phyloP scores from a whole-genome alignment of 2,888 invertebrate species.

The Drosophila subsilvestris region DNA sequence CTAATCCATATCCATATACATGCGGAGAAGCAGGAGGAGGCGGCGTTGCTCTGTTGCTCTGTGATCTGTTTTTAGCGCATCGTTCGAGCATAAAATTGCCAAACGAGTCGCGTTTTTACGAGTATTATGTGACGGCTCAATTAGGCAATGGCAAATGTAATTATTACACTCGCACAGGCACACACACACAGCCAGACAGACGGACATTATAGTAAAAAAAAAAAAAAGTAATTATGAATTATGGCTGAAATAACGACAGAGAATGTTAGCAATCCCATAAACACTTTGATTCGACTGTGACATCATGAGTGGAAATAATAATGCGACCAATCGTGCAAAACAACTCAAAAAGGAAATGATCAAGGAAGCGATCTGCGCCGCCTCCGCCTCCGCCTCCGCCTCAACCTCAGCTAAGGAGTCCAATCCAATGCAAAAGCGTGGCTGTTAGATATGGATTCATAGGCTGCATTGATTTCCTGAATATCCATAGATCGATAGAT shows the following conservation, averaged over 20 bases:
- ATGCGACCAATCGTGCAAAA: neutral
- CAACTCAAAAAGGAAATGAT: neutral
- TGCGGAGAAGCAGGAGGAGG: no score
- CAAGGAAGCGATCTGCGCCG: no score
- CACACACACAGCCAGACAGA: conserved; percentile 1
- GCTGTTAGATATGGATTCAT: no score
- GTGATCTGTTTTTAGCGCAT: conserved; percentile 33
- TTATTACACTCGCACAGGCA: conserved; percentile 9
- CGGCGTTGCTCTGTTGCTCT: neutral
- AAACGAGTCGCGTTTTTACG: conserved; percentile 34
- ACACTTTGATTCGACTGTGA: neutral
- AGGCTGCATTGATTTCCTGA: no score
- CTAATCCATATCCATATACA: no score
- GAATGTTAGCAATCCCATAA: conserved; percentile 11
- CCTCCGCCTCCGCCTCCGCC: no score
- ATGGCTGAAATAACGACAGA: neutral
- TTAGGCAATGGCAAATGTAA: conserved; percentile 48
- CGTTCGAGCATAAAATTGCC: conserved; percentile 62
- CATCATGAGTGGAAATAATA: neutral
- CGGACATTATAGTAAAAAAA: neutral
- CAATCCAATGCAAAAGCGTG: no score
- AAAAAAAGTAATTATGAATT: conserved; percentile 7
- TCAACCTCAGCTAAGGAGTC: no score
- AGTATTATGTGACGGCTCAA: conserved; percentile 61
- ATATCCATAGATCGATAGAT: no score